phyloP scores from a whole-genome alignment of 2,797 vertebrate genomes.

The Esox masquinongy region DNA sequence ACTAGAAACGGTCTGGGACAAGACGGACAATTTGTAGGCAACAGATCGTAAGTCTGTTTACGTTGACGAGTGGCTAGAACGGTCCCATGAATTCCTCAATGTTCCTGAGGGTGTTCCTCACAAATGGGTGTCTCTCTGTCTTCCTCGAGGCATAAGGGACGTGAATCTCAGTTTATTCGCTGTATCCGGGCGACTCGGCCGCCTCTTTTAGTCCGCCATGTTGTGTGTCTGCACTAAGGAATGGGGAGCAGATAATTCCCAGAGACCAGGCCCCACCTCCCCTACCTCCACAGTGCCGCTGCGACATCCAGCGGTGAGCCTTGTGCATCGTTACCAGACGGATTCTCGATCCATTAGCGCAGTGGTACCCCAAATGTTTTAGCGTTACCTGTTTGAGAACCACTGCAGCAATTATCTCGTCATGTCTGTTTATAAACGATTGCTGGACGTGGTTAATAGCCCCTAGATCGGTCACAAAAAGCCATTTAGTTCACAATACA shows the following conservation, averaged over 20 bases:
- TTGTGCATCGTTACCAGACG: not conserved
- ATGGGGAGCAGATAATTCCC: constrained; percentile 77
- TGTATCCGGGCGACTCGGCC: constrained; percentile 78
- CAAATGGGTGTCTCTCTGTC: constrained; percentile 33
- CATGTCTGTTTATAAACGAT: not conserved
- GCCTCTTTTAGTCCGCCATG: constrained; percentile 82
- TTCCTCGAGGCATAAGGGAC: constrained; percentile 31
- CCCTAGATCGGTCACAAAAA: not conserved
- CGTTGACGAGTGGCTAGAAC: constrained; percentile 31
- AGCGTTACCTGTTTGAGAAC: constrained; percentile 1
- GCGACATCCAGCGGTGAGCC: constrained; percentile 62
- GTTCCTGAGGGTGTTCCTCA: not conserved
- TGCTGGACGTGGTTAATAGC: not conserved
- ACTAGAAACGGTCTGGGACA: constrained; percentile 65
- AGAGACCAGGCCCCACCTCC: constrained; percentile 58
- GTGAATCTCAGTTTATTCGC: constrained; percentile 70
- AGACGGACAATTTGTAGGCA: constrained; percentile 51
- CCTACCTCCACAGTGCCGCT: constrained; percentile 18
- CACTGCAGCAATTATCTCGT: not conserved
- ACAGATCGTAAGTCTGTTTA: constrained; percentile 47
- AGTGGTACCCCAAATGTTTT: not conserved
- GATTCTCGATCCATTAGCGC: not conserved
- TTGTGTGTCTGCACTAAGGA: constrained; percentile 77
- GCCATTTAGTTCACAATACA: not conserved
- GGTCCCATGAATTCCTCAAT: constrained; percentile 14